These are phyloP conservation scores for Malacoraja senta DNA, from an alignment of 2,797 vertebrate species.

Conservation along the genomic window DNA sequence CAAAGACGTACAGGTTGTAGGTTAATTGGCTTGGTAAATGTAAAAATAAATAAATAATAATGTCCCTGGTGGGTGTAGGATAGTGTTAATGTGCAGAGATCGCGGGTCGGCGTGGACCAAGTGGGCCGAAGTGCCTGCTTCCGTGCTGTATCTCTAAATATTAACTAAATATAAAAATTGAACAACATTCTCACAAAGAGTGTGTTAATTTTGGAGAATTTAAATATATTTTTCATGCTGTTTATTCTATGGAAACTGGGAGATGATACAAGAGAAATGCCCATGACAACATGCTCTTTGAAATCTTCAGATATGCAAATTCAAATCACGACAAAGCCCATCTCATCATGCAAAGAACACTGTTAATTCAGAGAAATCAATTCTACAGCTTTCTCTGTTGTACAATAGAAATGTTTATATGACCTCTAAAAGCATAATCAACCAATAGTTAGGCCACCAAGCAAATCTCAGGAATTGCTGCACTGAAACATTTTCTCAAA, in stretches of 20 bases:
- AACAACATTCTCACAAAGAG: neutral
- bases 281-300: neutral
- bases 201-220: neutral
- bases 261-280: neutral
- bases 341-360: neutral
- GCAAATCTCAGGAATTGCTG: slow-evolving; percentile 3
- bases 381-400: neutral
- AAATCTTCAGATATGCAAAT: neutral
- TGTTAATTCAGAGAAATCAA: neutral
- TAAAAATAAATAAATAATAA: too few relatives aligned
- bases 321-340: neutral
- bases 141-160: too few relatives aligned
- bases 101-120: too few relatives aligned
- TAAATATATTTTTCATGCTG: neutral
- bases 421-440: neutral
- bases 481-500: neutral
- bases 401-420: neutral
- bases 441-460: neutral
- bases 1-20: too few relatives aligned
- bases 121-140: too few relatives aligned
- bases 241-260: neutral
- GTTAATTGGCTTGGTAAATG: too few relatives aligned
- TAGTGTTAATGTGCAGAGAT: too few relatives aligned
- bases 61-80: too few relatives aligned
- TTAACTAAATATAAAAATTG: neutral